These are phyloP conservation scores for Myotis findleyi DNA, from an alignment of 2,797 vertebrate genomes.

Conservation along the genomic window DNA sequence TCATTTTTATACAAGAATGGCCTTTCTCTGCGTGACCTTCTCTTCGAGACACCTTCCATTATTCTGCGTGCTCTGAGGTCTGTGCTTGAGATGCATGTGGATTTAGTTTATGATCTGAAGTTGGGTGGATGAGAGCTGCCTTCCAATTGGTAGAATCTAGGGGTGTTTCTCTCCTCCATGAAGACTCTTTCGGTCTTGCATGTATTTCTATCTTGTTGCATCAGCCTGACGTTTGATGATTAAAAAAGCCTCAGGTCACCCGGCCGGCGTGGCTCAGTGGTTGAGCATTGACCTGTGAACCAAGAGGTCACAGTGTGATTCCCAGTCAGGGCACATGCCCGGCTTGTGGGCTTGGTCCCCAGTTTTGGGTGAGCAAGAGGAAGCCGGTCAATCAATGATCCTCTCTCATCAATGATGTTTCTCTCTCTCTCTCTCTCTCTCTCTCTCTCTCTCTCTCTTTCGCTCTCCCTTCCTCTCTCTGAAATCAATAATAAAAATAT, in stretches of 20 bases:
- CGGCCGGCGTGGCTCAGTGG: too few relatives aligned
- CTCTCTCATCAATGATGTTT: too few relatives aligned
- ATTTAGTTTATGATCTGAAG: conserved; percentile 11
- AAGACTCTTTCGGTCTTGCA: not conserved
- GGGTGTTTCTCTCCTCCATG: not conserved
- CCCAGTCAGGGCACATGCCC: too few relatives aligned
- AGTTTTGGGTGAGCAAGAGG: too few relatives aligned
- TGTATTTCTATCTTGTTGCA: not conserved
- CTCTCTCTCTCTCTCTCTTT: too few relatives aligned
- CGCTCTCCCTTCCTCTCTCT: too few relatives aligned
- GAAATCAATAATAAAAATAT: too few relatives aligned
- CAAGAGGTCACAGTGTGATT: too few relatives aligned
- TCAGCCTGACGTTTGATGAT: not conserved
- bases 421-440: too few relatives aligned
- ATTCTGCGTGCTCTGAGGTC: not conserved
- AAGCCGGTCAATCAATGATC: too few relatives aligned
- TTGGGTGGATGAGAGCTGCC: not conserved
- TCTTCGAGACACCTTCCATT: not conserved
- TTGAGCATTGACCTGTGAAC: too few relatives aligned
- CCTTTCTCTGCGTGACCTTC: not conserved
- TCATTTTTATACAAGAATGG: not conserved
- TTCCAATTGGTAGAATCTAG: not conserved
- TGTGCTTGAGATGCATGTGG: not conserved
- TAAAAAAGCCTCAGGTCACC: not conserved
- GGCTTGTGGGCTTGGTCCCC: too few relatives aligned